Conservation (phyloP, 2,113 vertebrate genomes). For the Vidua chalybeata region DNA sequence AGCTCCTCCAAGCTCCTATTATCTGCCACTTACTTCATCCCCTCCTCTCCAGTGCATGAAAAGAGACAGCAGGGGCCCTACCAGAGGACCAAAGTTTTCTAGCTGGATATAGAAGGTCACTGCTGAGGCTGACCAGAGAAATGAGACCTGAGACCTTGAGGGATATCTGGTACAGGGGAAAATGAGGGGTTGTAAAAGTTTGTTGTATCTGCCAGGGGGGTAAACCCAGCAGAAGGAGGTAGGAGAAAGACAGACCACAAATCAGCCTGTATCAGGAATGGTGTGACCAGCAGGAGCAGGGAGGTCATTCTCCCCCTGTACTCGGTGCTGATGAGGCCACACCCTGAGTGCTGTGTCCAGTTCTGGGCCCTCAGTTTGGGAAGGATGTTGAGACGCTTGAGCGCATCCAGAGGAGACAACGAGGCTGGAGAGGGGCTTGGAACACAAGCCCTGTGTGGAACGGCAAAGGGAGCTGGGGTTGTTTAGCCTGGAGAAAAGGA, state of each 20-base stretch:
- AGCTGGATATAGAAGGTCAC: background rate
- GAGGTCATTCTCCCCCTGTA: background rate
- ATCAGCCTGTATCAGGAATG: background rate
- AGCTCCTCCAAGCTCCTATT: background rate
- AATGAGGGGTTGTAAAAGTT: background rate
- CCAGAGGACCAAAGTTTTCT: background rate
- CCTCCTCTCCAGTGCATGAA: background rate
- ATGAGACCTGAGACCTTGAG: background rate
- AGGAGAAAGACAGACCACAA: background rate
- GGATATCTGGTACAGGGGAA: background rate
- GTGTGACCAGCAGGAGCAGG: background rate
- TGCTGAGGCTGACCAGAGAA: background rate
- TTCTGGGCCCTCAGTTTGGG: background rate
- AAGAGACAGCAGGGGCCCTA: background rate
- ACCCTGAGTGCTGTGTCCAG: background rate
- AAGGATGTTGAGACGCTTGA: fast-evolving
- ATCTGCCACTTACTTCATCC: background rate
- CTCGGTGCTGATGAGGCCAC: background rate
- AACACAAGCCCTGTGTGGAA: too few species aligned
- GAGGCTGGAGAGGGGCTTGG: too few species aligned
- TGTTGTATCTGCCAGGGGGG: background rate
- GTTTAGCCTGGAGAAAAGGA: too few species aligned
- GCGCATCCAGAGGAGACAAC: too few species aligned
- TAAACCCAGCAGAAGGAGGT: background rate
- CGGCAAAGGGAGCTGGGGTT: too few species aligned